phyloP scores from a whole-genome alignment of 2,113 vertebrate genomes.

The Paraplagusia blochii region DNA sequence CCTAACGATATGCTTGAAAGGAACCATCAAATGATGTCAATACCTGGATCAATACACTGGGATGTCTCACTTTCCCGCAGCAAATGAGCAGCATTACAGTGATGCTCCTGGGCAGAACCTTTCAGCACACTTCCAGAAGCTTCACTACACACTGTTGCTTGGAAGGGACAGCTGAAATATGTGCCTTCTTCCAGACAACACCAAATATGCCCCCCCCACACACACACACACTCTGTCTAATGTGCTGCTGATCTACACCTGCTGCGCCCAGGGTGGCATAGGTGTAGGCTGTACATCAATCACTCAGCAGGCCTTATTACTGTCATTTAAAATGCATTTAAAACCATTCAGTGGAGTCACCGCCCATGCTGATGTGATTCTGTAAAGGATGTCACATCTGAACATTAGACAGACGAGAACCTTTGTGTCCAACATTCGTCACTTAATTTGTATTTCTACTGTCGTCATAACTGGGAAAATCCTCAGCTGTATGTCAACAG shows the following conservation, averaged over 20 bases:
- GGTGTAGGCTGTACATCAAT: conserved; percentile 72
- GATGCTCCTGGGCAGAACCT: conserved; percentile 52
- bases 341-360: conserved; percentile 48
- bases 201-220: conserved; percentile 57
- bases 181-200: conserved; percentile 51
- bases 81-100: conserved; percentile 62
- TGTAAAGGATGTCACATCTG: conserved; percentile 15
- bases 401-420: conserved; percentile 16
- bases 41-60: conserved; percentile 70
- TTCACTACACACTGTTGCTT: conserved; percentile 28
- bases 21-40: conserved; percentile 75
- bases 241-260: conserved; percentile 75
- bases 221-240: conserved; percentile 72
- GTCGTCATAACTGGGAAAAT: too few relatives aligned
- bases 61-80: conserved; percentile 67
- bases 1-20: conserved; percentile 69
- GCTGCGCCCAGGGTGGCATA: conserved; percentile 72
- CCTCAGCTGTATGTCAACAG: too few relatives aligned
- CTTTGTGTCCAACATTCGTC: background rate
- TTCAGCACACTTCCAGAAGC: conserved; percentile 36
- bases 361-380: conserved; percentile 37
- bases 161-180: conserved; percentile 53
- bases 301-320: conserved; percentile 73
- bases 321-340: conserved; percentile 77
- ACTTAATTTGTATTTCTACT: too few relatives aligned